These are phyloP conservation scores for Chaitophorus viminalis DNA, from an alignment of 2,888 invertebrate species.

Conservation along the genomic window DNA sequence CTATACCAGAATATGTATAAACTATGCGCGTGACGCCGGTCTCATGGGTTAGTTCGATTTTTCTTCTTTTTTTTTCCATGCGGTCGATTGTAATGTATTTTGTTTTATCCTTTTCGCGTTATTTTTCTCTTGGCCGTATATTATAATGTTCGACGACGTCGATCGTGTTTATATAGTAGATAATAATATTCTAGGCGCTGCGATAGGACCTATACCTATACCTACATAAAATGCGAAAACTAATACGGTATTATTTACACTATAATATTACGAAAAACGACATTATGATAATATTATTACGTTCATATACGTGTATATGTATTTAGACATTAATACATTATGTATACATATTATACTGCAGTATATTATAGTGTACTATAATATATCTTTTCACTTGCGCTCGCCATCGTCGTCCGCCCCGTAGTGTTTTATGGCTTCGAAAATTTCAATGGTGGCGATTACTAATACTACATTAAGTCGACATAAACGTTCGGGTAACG, in stretches of 20 bases:
- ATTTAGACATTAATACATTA: too few species aligned
- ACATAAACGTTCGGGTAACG: not conserved
- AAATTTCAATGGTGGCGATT: too few species aligned
- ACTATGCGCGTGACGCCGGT: too few species aligned
- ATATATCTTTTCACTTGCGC: not conserved
- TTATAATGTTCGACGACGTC: not conserved
- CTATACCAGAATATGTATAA: too few species aligned
- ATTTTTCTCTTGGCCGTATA: not conserved
- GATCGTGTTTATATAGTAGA: not conserved
- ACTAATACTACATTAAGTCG: not conserved
- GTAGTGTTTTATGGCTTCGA: not conserved
- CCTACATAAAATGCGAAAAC: not conserved
- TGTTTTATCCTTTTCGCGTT: not conserved
- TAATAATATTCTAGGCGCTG: not conserved
- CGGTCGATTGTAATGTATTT: slow-evolving; percentile 20
- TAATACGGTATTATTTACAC: too few species aligned
- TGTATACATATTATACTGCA: too few species aligned
- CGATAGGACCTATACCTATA: not conserved
- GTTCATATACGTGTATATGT: too few species aligned
- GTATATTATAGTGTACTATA: too few species aligned
- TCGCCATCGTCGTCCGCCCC: too few species aligned
- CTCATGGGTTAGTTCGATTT: slow-evolving; percentile 2
- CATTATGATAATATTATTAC: not conserved
- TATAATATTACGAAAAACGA: not conserved
- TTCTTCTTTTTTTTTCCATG: not conserved